A percentile compares a stretch with the other conserved stretches of the same genome.
Conservation (phyloP, 2,113 vertebrate species). For the Rhea pennata region DNA sequence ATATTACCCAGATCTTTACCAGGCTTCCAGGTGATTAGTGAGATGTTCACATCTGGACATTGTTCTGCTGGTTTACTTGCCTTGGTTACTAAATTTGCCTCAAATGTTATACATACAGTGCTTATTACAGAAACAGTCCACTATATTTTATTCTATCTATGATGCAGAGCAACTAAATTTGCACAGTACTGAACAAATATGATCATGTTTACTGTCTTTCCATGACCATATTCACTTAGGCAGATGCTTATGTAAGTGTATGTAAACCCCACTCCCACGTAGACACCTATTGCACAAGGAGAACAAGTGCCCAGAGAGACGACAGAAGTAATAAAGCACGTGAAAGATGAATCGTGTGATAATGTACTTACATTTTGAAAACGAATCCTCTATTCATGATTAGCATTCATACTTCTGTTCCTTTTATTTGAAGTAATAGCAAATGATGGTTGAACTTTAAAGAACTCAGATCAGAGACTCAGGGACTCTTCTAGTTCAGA, state of each 20-base stretch:
- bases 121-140: background rate
- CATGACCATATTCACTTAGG: background rate
- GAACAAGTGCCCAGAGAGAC: background rate
- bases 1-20: background rate
- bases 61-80: background rate
- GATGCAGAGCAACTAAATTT: background rate
- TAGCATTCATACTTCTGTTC: background rate
- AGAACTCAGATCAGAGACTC: background rate
- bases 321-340: background rate
- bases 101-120: background rate
- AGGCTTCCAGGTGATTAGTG: background rate
- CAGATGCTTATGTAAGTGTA: background rate
- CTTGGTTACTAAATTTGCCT: background rate
- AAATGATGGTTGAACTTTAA: slow-evolving; percentile 8
- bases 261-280: background rate
- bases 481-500: background rate
- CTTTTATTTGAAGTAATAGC: slow-evolving; percentile 6
- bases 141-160: background rate
- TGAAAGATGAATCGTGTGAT: background rate
- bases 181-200: background rate
- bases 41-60: background rate
- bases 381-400: background rate
- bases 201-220: background rate
- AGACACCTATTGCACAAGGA: background rate
- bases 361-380: background rate